Evolutionary conservation across 2,113 vertebrate species (phyloP).

Genomic region (Rhinolophus ferrumequinum): DNA sequence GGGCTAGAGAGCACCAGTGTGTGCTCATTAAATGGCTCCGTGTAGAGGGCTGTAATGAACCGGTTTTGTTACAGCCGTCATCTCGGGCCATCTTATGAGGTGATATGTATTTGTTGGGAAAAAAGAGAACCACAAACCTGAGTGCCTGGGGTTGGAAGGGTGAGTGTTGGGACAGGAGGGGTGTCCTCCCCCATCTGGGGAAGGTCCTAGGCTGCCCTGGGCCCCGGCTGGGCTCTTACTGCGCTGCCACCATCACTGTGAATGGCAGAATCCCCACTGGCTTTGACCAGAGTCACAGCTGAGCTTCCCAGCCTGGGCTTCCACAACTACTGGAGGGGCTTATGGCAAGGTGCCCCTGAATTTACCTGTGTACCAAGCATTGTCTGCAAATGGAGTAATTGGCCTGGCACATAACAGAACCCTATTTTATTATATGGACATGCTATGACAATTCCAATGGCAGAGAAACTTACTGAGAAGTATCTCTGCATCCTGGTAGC

Average conservation of each 20-base stretch:
- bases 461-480: not conserved
- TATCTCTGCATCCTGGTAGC: not conserved
- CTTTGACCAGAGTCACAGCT: not conserved
- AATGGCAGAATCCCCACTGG: not conserved
- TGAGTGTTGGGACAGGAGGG: too few relatives aligned
- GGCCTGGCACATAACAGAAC: too few relatives aligned
- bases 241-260: too few relatives aligned
- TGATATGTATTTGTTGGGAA: conserved; percentile 52
- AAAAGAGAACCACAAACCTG: not conserved
- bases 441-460: rapidly evolving
- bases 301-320: not conserved
- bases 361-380: not conserved
- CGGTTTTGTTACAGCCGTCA: conserved; percentile 67
- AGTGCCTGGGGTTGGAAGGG: not conserved
- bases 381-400: rapidly evolving
- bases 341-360: too few relatives aligned
- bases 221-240: not conserved
- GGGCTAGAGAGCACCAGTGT: conserved; percentile 54
- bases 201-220: not conserved
- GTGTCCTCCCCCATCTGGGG: not conserved
- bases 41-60: conserved; percentile 68
- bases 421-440: rapidly evolving
- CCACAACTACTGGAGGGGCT: not conserved
- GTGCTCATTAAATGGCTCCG: conserved; percentile 77
- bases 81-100: conserved; percentile 48